Evolutionary conservation across 2,797 vertebrate species (phyloP).

Genomic region (Labroides dimidiatus): DNA sequence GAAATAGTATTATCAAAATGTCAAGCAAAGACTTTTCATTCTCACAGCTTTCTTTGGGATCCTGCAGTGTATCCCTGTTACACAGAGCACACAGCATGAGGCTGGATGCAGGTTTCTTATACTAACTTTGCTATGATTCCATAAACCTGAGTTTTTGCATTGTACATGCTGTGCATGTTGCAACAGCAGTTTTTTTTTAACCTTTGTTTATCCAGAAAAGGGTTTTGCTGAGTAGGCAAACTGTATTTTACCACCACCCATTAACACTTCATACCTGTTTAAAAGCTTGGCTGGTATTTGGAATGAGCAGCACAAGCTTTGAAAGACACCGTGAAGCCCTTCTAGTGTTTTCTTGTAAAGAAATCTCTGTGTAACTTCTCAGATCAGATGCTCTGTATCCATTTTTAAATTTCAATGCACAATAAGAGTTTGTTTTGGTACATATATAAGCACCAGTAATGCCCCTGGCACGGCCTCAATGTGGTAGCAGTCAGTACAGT

Average conservation of each 20-base stretch:
- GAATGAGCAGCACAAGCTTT: constrained; percentile 5
- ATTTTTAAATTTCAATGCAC: constrained; percentile 16
- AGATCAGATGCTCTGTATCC: constrained; percentile 1
- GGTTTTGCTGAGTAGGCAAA: constrained; percentile 34
- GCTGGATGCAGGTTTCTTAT: constrained; percentile 21
- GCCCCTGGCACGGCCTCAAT: background rate
- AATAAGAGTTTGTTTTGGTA: background rate
- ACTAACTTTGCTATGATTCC: constrained; percentile 16
- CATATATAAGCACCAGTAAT: background rate
- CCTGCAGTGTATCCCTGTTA: background rate
- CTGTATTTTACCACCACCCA: constrained; percentile 25
- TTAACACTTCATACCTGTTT: constrained; percentile 16
- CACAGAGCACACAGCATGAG: background rate
- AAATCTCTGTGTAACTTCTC: background rate
- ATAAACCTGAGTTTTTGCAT: constrained; percentile 29
- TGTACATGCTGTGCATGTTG: constrained; percentile 16
- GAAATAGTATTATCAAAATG: background rate
- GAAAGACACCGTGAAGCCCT: constrained; percentile 5
- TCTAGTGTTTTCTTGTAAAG: constrained; percentile 1
- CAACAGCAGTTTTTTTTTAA: constrained; percentile 12
- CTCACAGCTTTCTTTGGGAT: background rate
- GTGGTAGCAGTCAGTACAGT: background rate
- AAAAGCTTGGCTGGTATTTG: constrained; percentile 32
- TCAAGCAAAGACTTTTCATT: background rate
- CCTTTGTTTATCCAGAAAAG: constrained; percentile 33